Base-by-base conservation (phyloP, 2,888 invertebrate species). In the Zaprionus bogoriensis region DNA sequence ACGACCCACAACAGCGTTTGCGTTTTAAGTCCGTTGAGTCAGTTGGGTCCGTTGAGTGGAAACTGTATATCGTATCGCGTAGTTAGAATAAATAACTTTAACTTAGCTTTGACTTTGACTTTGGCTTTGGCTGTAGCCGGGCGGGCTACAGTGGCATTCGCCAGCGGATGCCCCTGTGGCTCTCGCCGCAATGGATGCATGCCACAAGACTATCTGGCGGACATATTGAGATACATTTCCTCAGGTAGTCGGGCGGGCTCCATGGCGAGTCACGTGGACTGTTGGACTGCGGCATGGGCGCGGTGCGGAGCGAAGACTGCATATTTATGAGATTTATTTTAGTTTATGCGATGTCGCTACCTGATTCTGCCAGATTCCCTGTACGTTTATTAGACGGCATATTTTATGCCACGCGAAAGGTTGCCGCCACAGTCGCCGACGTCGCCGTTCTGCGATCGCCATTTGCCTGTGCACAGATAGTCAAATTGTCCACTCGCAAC, bases 241-340 rank as follows among this genome's bases (percentile, higher is more conserved):
- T 67, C 59, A 66, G 74, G 61, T 62, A 72, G 67, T 54, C 50
- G 23, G 7, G 14, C 14, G 12, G n/a, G n/a, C 2, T 22, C 62
- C 10, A 12, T 27, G 14, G 42, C 23, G 30, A 32, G n/a, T 30
- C 19, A 19, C 10, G 17, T 1, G 20, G 10, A 23, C 3, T 27
- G 27, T 27, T 27, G 27, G 27, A 27, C 27, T 9, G 48, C n/a
- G 17, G 36, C 7, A 17, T 4, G 22, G 10, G 36, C n/a, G 27
- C 6, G 19, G 30, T 19, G 22, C 19, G 19, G 28, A 20, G 27
- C 9, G 32, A 12, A 7, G 48, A 36, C 73, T 81, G 82, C 75
- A 82, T 87, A 82, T 82, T 82, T 82, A 82, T 82, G 87, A 85
- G 81, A 82, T 87, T 85, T 85, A 82, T 82, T 87, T 85, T 67